Base-by-base conservation (phyloP, 2,797 vertebrate species). In the Galaxias olidus region DNA sequence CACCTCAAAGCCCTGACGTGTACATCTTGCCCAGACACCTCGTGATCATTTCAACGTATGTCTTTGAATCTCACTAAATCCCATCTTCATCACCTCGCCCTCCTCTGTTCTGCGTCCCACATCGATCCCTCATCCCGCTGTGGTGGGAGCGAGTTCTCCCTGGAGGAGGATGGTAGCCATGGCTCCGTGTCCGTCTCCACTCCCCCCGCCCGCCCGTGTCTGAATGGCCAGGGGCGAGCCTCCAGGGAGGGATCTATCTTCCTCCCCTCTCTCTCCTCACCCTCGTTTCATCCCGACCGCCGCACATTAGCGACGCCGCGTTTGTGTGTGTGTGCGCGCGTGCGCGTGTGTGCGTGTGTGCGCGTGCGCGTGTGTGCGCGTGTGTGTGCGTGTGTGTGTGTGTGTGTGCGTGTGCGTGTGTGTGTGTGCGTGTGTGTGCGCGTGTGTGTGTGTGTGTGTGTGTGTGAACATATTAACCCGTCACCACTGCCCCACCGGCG, bases 391-490 rank as follows among this genome's bases (percentile, higher is more conserved):
- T 51, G 20, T 56, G 73, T 48, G 59, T 51, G 30, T 42, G 56
- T 45, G 56, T 45, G 56, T 45, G 56, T 58, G 41, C 43, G 55
- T 18, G 17, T 12, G 9, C 42, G 14, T 41, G 40, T 61, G 17
- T 14, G 40, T 48, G 65, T 51, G 49, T 44, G 45, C 65, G 75
- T 30, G 76, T 77, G 79, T 82, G 79, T 40, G 17, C 18, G 41
- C 30, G 30, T n/a, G 17, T n/a, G 10, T 7, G 48, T 15, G 46
- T 42, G 49, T 18, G 15, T 57, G 56, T 55, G 55, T 71, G 60
- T 51, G 47, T 64, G 47, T 13, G 12, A 81, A 88, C 90, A 85
- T 87, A 86, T 89, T 86, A 86, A 87, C 90, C 88, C 81, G 71
- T 89, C 87, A 68, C 84, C 80, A 73, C 67, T 54, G 72, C 72